phyloP scores from a whole-genome alignment of 1,140 invertebrate genomes.

The Calliopsis andreniformis region DNA sequence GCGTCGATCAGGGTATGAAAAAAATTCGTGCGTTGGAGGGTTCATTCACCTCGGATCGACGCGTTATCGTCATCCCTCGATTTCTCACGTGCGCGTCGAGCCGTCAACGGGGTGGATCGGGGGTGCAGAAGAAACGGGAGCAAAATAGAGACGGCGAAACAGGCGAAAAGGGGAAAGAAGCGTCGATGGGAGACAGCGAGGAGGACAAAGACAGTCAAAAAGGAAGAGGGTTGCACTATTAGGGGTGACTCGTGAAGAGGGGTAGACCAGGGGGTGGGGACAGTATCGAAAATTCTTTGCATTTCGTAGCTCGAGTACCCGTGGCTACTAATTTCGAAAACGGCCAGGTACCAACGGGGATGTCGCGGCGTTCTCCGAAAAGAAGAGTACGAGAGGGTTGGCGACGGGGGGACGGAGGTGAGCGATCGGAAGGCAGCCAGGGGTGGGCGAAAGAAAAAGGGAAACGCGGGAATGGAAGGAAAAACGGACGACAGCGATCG shows the following conservation, averaged over 20 bases:
- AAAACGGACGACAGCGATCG: constrained; percentile 11
- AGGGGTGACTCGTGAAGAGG: neutral
- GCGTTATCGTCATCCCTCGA: constrained; percentile 56
- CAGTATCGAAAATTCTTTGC: constrained; percentile 61
- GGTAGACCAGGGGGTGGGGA: neutral
- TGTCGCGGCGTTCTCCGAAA: constrained; percentile 35
- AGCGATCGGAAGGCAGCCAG: neutral
- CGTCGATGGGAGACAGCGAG: constrained; percentile 16
- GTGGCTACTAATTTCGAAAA: constrained; percentile 64
- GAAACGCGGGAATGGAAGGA: constrained; percentile 1
- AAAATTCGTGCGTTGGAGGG: constrained; percentile 42
- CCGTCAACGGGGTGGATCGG: constrained; percentile 26
- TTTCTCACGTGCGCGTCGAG: constrained; percentile 55
- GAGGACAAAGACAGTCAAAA: neutral
- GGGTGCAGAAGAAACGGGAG: constrained; percentile 22
- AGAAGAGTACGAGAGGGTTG: too few relatives aligned
- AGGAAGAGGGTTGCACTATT: neutral
- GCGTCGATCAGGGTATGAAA: too few relatives aligned
- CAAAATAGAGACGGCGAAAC: constrained; percentile 25
- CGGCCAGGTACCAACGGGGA: constrained; percentile 23
- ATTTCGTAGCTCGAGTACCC: constrained; percentile 55
- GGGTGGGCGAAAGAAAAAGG: constrained; percentile 17
- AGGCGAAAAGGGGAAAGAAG: constrained; percentile 1
- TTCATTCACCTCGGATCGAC: constrained; percentile 56
- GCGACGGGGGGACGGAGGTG: constrained; percentile 31